Percentiles rank a stretch among this genome's conserved stretches.
Conservation (phyloP, 2,797 vertebrate genomes). For the Tokudaia tokunoshimensis region DNA sequence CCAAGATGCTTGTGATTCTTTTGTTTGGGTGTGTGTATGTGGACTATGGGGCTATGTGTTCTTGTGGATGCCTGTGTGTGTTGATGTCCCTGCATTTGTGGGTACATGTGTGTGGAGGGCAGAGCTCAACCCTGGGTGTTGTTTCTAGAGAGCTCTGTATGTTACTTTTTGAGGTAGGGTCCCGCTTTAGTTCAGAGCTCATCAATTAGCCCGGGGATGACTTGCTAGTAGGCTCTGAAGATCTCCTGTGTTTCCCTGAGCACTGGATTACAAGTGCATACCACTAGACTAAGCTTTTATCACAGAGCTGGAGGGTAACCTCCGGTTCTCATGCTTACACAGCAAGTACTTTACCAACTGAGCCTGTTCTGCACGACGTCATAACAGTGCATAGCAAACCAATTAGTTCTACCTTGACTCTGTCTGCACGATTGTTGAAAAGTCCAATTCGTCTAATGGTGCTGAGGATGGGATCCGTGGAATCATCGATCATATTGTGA, state of each 20-base stretch:
- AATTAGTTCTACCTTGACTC: constrained; percentile 93
- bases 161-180: not conserved
- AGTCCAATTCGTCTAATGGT: constrained; percentile 95
- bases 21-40: not conserved
- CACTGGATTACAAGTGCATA: not conserved
- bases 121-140: not conserved
- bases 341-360: not conserved
- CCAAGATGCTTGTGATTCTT: not conserved
- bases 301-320: not conserved
- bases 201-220: not conserved
- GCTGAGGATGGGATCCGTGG: constrained; percentile 94
- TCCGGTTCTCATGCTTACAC: not conserved
- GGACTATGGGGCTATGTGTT: not conserved
- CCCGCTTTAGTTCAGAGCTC: not conserved
- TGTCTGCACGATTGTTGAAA: constrained; percentile 95
- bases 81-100: not conserved
- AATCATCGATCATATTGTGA: constrained; percentile 97
- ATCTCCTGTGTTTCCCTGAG: not conserved
- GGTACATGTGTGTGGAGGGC: not conserved
- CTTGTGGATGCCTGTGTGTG: not conserved
- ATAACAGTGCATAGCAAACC: not conserved
- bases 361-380: not conserved
- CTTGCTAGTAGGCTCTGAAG: not conserved
- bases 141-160: not conserved
- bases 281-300: not conserved